A percentile compares a stretch with the other conserved stretches of the same genome.
Evolutionary conservation across 2,113 vertebrate species (phyloP).

Genomic region (Protobothrops flavoviridis): DNA sequence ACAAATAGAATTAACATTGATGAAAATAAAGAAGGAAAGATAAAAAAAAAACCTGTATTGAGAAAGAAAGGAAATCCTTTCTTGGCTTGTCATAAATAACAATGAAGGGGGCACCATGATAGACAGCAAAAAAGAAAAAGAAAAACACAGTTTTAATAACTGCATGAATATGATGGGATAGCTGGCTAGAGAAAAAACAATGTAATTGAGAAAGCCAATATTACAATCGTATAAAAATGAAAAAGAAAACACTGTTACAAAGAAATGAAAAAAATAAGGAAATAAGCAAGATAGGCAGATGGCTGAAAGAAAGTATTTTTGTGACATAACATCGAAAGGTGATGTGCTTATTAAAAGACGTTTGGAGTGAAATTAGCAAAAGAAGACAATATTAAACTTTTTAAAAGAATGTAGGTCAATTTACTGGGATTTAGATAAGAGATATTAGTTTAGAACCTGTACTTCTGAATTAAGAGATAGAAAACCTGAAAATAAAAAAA

Average conservation of each 20-base stretch:
- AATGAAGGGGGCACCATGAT: no score
- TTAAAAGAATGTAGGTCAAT: neutral
- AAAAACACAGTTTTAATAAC: neutral
- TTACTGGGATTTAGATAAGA: neutral
- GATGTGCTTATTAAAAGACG: neutral
- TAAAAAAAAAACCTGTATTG: neutral
- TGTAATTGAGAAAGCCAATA: neutral
- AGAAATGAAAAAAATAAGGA: neutral
- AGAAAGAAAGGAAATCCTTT: neutral
- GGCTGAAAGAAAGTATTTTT: neutral
- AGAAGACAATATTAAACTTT: neutral
- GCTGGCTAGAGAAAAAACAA: neutral
- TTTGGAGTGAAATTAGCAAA: neutral
- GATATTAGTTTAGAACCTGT: neutral
- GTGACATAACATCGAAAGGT: neutral
- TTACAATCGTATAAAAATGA: neutral
- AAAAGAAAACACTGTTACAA: neutral
- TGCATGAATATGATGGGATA: neutral
- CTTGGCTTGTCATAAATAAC: neutral
- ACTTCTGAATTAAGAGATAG: constrained; percentile 20
- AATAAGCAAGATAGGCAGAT: neutral
- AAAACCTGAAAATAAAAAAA: constrained; percentile 4
- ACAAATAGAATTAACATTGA: neutral
- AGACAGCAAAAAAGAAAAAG: neutral
- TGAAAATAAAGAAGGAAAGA: neutral